Base-by-base conservation (phyloP, 2,888 invertebrate genomes). In the Eristalis tenax region DNA sequence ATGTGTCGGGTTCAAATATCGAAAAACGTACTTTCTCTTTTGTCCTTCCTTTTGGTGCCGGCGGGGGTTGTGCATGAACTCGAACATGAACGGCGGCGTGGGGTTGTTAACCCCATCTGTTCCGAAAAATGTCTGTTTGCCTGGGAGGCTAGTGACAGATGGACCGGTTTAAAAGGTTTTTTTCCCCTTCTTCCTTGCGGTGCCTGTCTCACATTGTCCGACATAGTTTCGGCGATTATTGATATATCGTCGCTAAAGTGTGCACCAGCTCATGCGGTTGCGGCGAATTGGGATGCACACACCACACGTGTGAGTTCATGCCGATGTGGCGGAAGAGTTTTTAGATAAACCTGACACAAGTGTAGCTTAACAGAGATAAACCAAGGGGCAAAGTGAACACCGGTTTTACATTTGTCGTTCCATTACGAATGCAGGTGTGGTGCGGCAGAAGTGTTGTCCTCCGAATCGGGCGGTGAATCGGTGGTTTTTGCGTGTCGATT, bases 11-110 rank as follows among this genome's bases (percentile, higher is more conserved):
- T 13, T 71, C 23, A 56, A 71, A 38, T 56, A 59, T 65, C 43
- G 56, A 50, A 50, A 32, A 78, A 78, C 35, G 38, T 38, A 43
- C n/a, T 65, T 57, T 64, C 23, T 43, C 56, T 35, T 77, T 32
- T 59, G 35, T 11, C 6, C 32, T 10, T 32, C 32, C 32, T 4
- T 32, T 32, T 0, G 8, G 32, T 32, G 28, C 28, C 28, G 10
- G 35, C 10, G 4, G 13, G 38, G 13, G 38, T 8, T 38, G 35
- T 38, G 35, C 35, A 32, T 6, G 13, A 4, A 15, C 43, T 2
- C 26, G 26, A 3, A 3, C 26, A 26, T 26, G 26, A 1, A 26
- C 26, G 2, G 26, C n/a, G 15, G 43, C 1, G n/a, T 10, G 50
- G 18, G 50, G 50, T 50, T 50, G 50, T 50, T 50, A n/a, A 50